Percentiles rank a stretch among this genome's conserved stretches.
These are phyloP conservation scores for Hemicordylus capensis DNA, from an alignment of 2,113 vertebrate genomes.

Conservation along the genomic window DNA sequence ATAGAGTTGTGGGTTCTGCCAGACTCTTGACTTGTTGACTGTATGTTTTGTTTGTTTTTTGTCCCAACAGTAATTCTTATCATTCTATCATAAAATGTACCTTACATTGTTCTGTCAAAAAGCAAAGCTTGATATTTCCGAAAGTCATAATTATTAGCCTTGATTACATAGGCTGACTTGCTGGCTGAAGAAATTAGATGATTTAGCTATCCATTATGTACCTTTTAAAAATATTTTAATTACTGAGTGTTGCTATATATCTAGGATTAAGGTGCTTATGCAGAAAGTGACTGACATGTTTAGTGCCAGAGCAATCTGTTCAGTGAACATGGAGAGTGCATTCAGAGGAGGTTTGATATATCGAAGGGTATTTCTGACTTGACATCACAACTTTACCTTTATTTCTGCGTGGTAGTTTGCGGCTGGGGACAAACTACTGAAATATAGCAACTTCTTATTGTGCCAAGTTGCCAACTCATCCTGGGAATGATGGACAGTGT, in stretches of 20 bases:
- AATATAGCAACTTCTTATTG: background rate
- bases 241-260: background rate
- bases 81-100: background rate
- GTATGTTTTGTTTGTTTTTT: constrained; percentile 9
- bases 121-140: background rate
- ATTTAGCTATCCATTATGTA: background rate
- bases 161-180: background rate
- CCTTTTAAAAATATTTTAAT: background rate
- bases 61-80: background rate
- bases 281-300: background rate
- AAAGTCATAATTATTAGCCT: background rate
- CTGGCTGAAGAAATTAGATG: background rate
- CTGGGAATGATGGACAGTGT: no score
- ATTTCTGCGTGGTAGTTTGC: background rate
- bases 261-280: background rate
- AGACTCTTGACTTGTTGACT: accelerated
- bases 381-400: no score
- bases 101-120: background rate
- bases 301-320: background rate
- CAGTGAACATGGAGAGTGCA: background rate
- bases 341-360: no score
- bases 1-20: background rate
- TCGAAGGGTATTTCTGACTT: no score
- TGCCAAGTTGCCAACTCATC: background rate
- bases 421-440: background rate